A percentile compares a stretch with the other conserved stretches of the same genome.
Conservation (phyloP, 2,797 vertebrate species). For the Pogoniulus pusillus region DNA sequence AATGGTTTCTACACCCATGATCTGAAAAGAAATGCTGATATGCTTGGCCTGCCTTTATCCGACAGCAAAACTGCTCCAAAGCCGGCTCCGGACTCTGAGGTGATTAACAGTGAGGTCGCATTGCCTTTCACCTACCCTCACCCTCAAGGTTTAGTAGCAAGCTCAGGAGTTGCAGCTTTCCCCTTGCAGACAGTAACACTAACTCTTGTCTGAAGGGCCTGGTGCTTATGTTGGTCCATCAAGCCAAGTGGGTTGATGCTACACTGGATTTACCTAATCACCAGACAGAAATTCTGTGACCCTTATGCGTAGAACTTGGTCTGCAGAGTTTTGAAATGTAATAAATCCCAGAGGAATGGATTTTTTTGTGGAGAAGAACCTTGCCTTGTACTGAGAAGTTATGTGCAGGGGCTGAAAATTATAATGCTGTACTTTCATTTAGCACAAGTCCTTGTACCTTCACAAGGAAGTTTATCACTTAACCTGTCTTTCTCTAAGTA, state of each 20-base stretch:
- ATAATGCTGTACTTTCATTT: background rate
- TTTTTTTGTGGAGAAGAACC: background rate
- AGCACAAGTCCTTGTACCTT: background rate
- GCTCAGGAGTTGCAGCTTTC: background rate
- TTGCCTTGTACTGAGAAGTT: background rate
- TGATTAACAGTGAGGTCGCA: background rate
- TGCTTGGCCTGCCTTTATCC: background rate
- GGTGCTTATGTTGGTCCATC: background rate
- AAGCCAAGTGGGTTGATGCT: background rate
- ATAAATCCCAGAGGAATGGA: background rate
- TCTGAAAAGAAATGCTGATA: background rate
- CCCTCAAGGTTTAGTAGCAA: background rate
- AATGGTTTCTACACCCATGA: accelerated
- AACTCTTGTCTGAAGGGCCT: background rate
- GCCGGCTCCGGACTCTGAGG: background rate
- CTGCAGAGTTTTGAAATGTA: background rate
- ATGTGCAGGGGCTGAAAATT: background rate
- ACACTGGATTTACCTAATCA: background rate
- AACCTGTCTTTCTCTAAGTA: background rate
- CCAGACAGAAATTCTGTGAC: background rate
- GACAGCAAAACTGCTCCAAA: background rate
- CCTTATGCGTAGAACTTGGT: background rate
- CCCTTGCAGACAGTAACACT: background rate
- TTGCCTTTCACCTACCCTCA: background rate
- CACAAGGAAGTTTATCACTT: background rate